phyloP scores from a whole-genome alignment of 2,113 vertebrate genomes.

The Oplegnathus fasciatus region DNA sequence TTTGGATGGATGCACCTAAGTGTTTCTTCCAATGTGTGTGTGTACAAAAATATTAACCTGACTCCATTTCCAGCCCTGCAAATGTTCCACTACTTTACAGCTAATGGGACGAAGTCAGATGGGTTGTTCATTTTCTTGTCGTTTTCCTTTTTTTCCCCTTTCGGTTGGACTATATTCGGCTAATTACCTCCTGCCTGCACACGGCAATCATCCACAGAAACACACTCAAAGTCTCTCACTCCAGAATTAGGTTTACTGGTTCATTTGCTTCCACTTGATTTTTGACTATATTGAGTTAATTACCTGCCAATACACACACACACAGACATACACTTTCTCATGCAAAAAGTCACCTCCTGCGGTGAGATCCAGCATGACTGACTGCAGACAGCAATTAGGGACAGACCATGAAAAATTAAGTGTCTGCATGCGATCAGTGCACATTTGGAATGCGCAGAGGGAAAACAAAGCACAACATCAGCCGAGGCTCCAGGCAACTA shows the following conservation, averaged over 20 bases:
- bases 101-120: constrained; percentile 27
- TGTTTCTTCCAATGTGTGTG: not conserved
- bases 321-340: constrained; percentile 1
- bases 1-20: not conserved
- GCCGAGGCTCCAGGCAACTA: constrained; percentile 54
- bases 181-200: constrained; percentile 25
- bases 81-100: constrained; percentile 30
- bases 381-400: constrained; percentile 74
- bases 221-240: not conserved
- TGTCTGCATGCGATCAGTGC: constrained; percentile 57
- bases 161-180: not conserved
- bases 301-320: constrained; percentile 24
- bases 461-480: constrained; percentile 55
- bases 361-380: constrained; percentile 54
- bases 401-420: constrained; percentile 63
- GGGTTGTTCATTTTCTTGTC: not conserved
- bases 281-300: constrained; percentile 59
- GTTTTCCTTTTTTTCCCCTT: not conserved
- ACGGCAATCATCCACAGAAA: not conserved
- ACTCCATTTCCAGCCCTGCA: constrained; percentile 15
- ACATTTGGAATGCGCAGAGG: constrained; percentile 37
- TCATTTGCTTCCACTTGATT: constrained; percentile 46
- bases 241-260: constrained; percentile 6
- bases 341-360: not conserved
- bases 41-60: constrained; percentile 12